phyloP scores from a whole-genome alignment of 2,113 vertebrate species.

The Crocuta crocuta region DNA sequence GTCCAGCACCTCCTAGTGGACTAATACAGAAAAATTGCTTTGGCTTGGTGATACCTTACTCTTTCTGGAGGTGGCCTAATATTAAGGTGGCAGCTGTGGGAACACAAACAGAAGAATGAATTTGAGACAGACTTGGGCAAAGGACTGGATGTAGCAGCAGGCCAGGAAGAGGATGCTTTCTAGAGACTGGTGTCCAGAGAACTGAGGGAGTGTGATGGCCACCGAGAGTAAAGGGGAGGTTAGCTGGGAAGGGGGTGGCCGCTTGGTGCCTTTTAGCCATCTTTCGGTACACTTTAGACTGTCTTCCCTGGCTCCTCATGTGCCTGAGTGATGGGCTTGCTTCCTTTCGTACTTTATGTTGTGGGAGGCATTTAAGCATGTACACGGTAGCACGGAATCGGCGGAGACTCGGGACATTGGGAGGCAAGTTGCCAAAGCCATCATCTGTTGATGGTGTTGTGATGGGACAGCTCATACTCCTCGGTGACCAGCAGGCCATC shows the following conservation, averaged over 20 bases:
- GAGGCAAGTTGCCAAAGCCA: background rate
- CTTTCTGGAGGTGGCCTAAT: background rate
- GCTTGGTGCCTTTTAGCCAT: background rate
- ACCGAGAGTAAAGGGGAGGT: background rate
- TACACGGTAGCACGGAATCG: background rate
- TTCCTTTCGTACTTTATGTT: background rate
- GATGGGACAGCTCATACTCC: background rate
- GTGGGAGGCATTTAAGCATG: background rate
- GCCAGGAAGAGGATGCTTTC: background rate
- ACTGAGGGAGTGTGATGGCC: background rate
- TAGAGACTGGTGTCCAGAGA: background rate
- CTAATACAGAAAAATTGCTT: background rate
- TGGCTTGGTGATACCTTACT: too few relatives aligned
- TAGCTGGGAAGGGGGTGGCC: background rate
- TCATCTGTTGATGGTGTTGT: background rate
- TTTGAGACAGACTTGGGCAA: background rate
- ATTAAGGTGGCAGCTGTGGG: background rate
- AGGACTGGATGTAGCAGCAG: background rate
- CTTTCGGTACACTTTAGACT: background rate
- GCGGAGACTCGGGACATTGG: accelerated
- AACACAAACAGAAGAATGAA: background rate
- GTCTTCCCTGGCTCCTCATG: background rate
- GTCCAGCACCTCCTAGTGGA: background rate
- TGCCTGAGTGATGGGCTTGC: background rate
- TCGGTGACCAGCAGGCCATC: background rate